These are phyloP conservation scores for Branchinecta sandiegonensis DNA, from an alignment of 2,888 invertebrate species.

Conservation along the genomic window DNA sequence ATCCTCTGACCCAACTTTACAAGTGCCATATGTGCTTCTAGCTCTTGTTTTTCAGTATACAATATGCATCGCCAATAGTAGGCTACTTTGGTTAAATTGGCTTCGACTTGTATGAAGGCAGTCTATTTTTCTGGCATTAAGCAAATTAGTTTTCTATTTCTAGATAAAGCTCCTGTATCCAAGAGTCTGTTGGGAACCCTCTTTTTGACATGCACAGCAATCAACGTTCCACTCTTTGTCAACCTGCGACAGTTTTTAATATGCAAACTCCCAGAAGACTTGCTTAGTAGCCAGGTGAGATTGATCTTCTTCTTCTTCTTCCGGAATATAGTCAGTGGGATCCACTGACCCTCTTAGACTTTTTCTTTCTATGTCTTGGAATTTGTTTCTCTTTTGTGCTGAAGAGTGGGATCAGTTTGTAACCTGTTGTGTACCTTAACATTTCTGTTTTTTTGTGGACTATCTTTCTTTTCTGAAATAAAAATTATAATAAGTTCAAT, in stretches of 20 bases:
- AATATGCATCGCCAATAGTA: not conserved
- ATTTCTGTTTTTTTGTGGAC: no score
- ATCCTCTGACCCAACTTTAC: not conserved
- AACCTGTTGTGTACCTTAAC: no score
- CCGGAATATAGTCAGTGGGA: no score
- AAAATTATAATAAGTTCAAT: not conserved
- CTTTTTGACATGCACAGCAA: constrained; percentile 37
- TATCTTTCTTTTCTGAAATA: constrained; percentile 13
- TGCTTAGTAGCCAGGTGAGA: constrained; percentile 34
- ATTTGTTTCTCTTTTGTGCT: not conserved
- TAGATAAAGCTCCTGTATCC: constrained; percentile 39
- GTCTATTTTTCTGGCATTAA: constrained; percentile 14
- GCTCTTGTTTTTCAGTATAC: no score
- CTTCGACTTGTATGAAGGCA: not conserved
- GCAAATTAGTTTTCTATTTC: constrained; percentile 26
- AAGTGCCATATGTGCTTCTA: not conserved
- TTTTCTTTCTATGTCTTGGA: not conserved
- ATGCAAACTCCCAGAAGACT: constrained; percentile 35
- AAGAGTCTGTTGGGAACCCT: constrained; percentile 38
- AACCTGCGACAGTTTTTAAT: constrained; percentile 35
- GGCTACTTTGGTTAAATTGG: constrained; percentile 16
- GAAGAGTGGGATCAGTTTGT: no score
- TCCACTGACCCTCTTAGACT: no score
- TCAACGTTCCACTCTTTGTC: constrained; percentile 37
- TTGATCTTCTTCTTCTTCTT: not conserved